These are phyloP conservation scores for Erebia ligea DNA, from an alignment of 2,888 invertebrate species.

Conservation along the genomic window DNA sequence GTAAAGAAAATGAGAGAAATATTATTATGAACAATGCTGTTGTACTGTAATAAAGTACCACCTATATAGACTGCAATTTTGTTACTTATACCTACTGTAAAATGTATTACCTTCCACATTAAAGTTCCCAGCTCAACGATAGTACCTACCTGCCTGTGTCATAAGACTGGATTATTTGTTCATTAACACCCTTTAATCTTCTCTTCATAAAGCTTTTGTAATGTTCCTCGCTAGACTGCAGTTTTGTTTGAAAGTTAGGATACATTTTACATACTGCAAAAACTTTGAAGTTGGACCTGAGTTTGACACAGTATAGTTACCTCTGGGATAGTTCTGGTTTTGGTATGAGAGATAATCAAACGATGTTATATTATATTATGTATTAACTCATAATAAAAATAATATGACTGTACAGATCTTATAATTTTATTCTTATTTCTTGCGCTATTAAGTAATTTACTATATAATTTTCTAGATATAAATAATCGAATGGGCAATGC, in stretches of 20 bases:
- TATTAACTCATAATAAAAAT: too few relatives aligned
- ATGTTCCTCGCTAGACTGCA: background rate
- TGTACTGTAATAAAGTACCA: background rate
- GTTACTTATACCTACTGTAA: background rate
- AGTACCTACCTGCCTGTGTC: background rate
- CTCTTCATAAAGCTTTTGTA: background rate
- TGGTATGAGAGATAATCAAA: background rate
- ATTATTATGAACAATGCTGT: background rate
- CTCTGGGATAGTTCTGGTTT: background rate
- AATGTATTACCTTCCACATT: background rate
- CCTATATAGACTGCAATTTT: background rate
- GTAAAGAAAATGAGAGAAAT: background rate
- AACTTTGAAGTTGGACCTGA: background rate
- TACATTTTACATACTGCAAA: background rate
- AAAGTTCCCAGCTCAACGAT: background rate
- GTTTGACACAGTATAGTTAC: background rate
- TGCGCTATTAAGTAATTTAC: too few relatives aligned
- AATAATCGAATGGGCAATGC: too few relatives aligned
- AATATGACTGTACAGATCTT: too few relatives aligned
- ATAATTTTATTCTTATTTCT: too few relatives aligned
- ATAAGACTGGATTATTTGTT: background rate
- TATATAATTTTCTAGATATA: too few relatives aligned
- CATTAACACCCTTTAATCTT: background rate
- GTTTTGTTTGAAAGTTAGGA: background rate
- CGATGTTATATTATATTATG: too few relatives aligned